A percentile compares a stretch with the other conserved stretches of the same genome.
Evolutionary conservation across 2,797 vertebrate genomes (phyloP).

Genomic region (Lycodopsis pacificus): DNA sequence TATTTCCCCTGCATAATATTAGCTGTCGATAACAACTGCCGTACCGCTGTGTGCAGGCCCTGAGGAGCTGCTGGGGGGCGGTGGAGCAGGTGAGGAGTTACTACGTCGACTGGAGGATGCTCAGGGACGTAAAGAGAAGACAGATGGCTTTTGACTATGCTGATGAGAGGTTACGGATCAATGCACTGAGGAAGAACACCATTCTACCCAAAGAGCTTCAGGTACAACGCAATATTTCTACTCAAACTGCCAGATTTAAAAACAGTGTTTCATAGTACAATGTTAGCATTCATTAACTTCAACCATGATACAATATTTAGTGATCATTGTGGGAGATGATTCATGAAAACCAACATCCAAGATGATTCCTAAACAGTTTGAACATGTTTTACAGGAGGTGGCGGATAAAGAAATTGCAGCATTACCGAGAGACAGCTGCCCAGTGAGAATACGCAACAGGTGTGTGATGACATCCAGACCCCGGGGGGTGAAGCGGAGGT

Average conservation of each 20-base stretch:
- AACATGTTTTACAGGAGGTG: constrained; percentile 83
- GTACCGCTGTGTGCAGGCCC: constrained; percentile 67
- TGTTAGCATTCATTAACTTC: background rate
- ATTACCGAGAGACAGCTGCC: constrained; percentile 94
- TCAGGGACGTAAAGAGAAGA: constrained; percentile 94
- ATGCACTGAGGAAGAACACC: constrained; percentile 93
- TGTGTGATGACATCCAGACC: constrained; percentile 95
- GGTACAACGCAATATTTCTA: constrained; percentile 76
- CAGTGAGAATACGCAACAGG: constrained; percentile 92
- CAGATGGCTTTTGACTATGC: constrained; percentile 91
- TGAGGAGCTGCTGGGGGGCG: constrained; percentile 74
- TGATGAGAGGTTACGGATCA: constrained; percentile 92
- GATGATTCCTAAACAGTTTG: background rate
- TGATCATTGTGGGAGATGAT: background rate
- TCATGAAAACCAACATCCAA: background rate
- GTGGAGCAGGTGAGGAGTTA: constrained; percentile 86
- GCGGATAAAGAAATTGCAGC: constrained; percentile 92
- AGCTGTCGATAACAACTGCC: background rate
- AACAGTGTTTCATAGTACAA: background rate
- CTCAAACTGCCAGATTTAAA: background rate
- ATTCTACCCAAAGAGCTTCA: constrained; percentile 93
- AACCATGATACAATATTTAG: background rate
- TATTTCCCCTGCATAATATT: background rate
- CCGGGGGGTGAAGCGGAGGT: constrained; percentile 90
- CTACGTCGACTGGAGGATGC: constrained; percentile 96